These are phyloP conservation scores for Agrotis clavis DNA, from an alignment of 2,888 invertebrate species.

Conservation along the genomic window DNA sequence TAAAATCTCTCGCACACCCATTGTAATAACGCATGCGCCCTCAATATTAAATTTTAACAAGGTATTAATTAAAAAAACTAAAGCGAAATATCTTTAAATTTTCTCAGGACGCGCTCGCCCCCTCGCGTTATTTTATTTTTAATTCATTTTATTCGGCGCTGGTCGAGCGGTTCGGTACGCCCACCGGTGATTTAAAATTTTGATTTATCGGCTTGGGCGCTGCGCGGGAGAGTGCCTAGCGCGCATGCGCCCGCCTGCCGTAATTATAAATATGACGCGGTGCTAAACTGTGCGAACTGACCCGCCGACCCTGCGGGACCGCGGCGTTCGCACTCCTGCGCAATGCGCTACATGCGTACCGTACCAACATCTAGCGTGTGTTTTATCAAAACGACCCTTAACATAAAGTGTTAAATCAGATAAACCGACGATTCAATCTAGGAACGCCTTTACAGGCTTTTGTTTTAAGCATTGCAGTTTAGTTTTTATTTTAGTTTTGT, in stretches of 20 bases:
- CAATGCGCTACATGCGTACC: constrained; percentile 60
- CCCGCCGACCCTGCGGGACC: constrained; percentile 80
- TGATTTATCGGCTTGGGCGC: constrained; percentile 89
- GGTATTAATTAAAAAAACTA: constrained; percentile 91
- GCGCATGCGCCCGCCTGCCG: constrained; percentile 80
- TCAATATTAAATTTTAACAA: constrained; percentile 91
- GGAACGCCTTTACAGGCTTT: constrained; percentile 45
- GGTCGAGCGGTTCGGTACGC: constrained; percentile 86
- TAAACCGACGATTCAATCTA: constrained; percentile 60
- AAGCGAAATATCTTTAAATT: constrained; percentile 90
- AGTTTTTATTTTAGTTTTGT: constrained; percentile 31
- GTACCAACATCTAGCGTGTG: constrained; percentile 60
- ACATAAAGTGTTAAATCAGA: constrained; percentile 62
- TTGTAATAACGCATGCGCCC: constrained; percentile 90
- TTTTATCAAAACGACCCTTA: constrained; percentile 64
- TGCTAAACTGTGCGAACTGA: constrained; percentile 89
- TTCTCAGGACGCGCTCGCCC: constrained; percentile 89
- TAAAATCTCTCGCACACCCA: constrained; percentile 89
- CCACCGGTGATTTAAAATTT: constrained; percentile 91
- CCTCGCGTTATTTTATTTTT: constrained; percentile 89
- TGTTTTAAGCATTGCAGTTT: constrained; percentile 34
- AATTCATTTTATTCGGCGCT: constrained; percentile 91
- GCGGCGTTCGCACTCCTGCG: constrained; percentile 74
- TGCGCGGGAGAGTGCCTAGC: constrained; percentile 80
- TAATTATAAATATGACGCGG: constrained; percentile 91